A percentile compares a stretch with the other conserved stretches of the same genome.
phyloP scores from a whole-genome alignment of 2,113 vertebrate species.

The Gallinago undulata region DNA sequence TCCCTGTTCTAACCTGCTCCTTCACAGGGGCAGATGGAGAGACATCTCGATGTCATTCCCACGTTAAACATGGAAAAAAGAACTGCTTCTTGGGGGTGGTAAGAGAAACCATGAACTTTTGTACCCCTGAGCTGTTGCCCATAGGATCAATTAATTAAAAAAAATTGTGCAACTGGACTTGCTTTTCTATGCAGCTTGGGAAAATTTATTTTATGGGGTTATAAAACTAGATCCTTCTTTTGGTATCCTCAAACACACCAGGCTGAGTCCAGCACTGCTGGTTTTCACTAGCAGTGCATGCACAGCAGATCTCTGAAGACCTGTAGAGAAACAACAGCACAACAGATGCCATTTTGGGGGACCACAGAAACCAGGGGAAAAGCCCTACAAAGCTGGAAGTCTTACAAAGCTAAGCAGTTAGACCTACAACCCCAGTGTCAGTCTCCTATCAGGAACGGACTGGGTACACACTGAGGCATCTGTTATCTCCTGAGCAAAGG shows the following conservation, averaged over 20 bases:
- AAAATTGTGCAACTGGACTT: not conserved
- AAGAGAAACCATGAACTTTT: not conserved
- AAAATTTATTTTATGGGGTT: not conserved
- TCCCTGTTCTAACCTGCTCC: not conserved
- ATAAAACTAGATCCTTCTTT: not conserved
- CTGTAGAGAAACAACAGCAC: not conserved
- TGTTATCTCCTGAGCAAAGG: not conserved
- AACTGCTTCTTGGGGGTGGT: not conserved
- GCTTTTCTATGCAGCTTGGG: not conserved
- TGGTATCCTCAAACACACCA: not conserved
- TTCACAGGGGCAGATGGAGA: not conserved
- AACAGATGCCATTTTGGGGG: constrained; percentile 15
- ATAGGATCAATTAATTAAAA: not conserved
- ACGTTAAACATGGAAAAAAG: not conserved
- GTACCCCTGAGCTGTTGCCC: not conserved
- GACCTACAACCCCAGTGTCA: not conserved
- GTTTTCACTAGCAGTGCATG: not conserved
- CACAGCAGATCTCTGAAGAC: not conserved
- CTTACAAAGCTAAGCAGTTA: not conserved
- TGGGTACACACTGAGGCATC: not conserved
- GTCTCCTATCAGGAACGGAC: not conserved
- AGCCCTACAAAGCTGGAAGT: not conserved
- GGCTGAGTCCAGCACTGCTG: not conserved
- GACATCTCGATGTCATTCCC: fast-evolving
- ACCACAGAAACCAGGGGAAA: not conserved